Evolutionary conservation across 2,797 vertebrate genomes (phyloP), one percentile per base, ranked within the genome.

Genomic region (Choloepus didactylus): DNA sequence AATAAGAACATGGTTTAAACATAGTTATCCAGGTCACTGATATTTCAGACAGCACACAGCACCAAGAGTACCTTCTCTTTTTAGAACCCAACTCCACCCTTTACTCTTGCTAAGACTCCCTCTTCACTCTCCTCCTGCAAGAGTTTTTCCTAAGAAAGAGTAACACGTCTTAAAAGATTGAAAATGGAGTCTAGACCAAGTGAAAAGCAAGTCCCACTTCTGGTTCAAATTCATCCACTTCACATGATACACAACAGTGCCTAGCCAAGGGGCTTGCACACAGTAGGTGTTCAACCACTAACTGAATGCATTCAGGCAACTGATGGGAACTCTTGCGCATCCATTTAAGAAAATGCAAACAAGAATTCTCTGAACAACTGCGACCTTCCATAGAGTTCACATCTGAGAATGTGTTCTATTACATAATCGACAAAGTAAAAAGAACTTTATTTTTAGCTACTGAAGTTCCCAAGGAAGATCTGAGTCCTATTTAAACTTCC

Each of bases 1-100:
- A 97, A 97, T 97, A 97, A 98, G n/a, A 97, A 95, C 79, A 97
- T 97, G 97, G 98, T 91, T 98, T 88, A 98, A 97, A 97, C 5
- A 31, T 96, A 97, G 98, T 97, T 98, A 98, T 98, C 97, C 98
- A 97, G 97, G 98, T 98, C 98, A 98, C 95, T 97, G 96, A 96
- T 97, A 97, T 97, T 98, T 97, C 87, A 97, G 97, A 97, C 89
- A 73, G 96, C 51, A 94, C 81, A 54, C 94, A 87, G 85, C 96
- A 97, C 94, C 94, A 91, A 95, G 77, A 97, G 96, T 95, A 97
- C 62, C 95, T 94, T 97, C 79, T 96, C 88, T 75, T 95, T 82
- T 66, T 87, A 73, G 95, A 97, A 97, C 86, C 80, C 56, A 88
- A 72, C 75, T 25, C 76, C 54, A 72, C 60, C 62, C 38, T 87